Evolutionary conservation across 2,113 vertebrate genomes (phyloP), one percentile per base, ranked within the genome.

Genomic region (Madoqua kirkii): DNA sequence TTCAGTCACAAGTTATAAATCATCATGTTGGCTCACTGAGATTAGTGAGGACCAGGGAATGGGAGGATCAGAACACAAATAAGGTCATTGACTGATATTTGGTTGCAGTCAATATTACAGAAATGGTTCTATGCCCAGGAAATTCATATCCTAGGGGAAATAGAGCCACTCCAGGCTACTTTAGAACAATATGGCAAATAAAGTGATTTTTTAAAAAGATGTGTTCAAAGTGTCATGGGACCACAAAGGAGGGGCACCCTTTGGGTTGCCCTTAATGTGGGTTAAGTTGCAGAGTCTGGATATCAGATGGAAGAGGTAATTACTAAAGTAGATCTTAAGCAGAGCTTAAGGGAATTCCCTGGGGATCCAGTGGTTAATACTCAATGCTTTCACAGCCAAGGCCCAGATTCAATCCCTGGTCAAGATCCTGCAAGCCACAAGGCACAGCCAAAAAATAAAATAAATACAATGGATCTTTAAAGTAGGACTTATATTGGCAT

Each of bases 1-100:
- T 96, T 97, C 17, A 96, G 25, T 25, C 21, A 59, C 45, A 81
- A 57, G 43, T 95, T 87, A 60, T 85, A 92, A 96, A 93, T 95
- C 33, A 36, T 93, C 6, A 36, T 86, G 27, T 12, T 94, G 31
- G 89, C 21, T 93, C 25, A 50, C 60, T 48, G 64, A 85, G 59
- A 79, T 93, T 55, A 79, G 9, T 62, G 54, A 76, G 27, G 7
- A 25, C 29, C 23, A 67, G n/a, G 40, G 29, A 87, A 87, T n/a
- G 55, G 14, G 19, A 92, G 33, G 25, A 64, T 54, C 23, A 84
- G 9, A 67, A 79, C 48, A n/a, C 90, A 92, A 71, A 85, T 50
- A 11, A 89, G n/a, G 78, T 78, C 67, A 59, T 12, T 62, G 48
- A 76, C 31, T 67, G 29, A 90, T 87, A n/a, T 86, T 78, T 64